Evolutionary conservation across 2,113 vertebrate genomes (phyloP), one percentile per base, ranked within the genome.

Genomic region (Callopanchax toddi): DNA sequence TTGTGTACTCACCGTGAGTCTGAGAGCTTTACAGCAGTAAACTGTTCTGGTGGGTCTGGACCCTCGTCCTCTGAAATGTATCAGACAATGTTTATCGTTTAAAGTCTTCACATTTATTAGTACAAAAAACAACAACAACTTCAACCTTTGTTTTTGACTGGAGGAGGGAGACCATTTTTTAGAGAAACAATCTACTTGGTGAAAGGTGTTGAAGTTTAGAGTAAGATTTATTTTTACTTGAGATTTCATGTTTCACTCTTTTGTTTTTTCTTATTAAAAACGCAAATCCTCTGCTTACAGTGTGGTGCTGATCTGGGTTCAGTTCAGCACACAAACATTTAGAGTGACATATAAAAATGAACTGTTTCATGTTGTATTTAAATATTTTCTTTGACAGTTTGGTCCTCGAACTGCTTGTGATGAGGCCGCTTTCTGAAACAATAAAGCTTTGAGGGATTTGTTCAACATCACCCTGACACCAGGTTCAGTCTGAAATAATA

Each of bases 1-100:
- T 44, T 54, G 42, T 3, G 7, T 36, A 23, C 78, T 90, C 85
- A 98, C 96, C 97, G 95, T 55, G 92, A 84, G 72, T 99, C 97
- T n/a, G 96, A 97, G 43, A 99, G 55, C 74, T 98, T 99, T 60
- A 99, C 90, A 15, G 96, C 95, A 23, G 95, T 98, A 45, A 99
- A 96, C 81, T 99, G 97, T 68, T 99, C 97, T 1, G 97, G 97
- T 61, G 96, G 97, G 81, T 93, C 95, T 3, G 96, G 97, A 11
- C 94, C 96, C 82, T 97, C 96, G 79, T 97, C 94, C 57, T 91
- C 96, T 98, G 72, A 46, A 86, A 83, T 23, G 75, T 9, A 67
- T 13, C 37, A 59, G 62, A 71, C 26, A 54, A 4, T 43, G 12
- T 43, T 43, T 64, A 17, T 29, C 32, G 54, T 79, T 54, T 32